Conservation (phyloP, 2,113 vertebrate genomes). For the Sorex fumeus region DNA sequence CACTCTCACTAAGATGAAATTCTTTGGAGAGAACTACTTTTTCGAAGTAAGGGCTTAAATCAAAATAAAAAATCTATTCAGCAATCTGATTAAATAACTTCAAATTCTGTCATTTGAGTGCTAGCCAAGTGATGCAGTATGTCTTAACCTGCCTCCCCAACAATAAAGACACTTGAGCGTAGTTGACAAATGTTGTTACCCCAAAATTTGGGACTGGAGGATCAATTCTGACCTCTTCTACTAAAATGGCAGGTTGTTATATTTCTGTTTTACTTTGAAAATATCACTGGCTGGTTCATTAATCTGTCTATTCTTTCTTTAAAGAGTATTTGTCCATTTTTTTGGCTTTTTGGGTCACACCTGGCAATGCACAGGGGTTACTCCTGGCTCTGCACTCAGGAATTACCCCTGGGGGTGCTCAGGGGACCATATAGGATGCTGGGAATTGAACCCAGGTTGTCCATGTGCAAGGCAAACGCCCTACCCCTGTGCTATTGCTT, state of each 20-base stretch:
- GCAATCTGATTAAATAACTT: conserved; percentile 99
- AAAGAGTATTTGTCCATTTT: neutral
- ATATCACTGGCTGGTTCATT: conserved; percentile 99
- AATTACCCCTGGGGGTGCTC: no score
- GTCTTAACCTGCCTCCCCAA: conserved; percentile 98
- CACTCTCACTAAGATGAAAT: conserved; percentile 99
- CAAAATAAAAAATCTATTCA: conserved; percentile 99
- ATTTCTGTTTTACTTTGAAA: conserved; percentile 99
- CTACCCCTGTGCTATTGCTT: no score
- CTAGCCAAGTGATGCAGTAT: conserved; percentile 99
- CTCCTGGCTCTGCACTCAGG: no score
- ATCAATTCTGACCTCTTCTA: conserved; percentile 99
- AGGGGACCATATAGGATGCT: no score
- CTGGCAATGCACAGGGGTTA: no score
- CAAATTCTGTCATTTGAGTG: conserved; percentile 99
- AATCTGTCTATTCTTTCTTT: conserved; percentile 90
- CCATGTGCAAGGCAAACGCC: no score
- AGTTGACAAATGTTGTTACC: conserved; percentile 99
- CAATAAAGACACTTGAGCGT: conserved; percentile 99
- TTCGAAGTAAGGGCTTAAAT: conserved; percentile 99
- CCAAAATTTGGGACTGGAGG: conserved; percentile 99
- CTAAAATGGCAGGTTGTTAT: conserved; percentile 99
- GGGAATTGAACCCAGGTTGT: no score
- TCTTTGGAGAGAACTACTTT: conserved; percentile 99
- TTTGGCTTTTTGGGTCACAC: no score